Evolutionary conservation across 2,888 invertebrate species (phyloP).

Genomic region (Sphecodes monilicornis): DNA sequence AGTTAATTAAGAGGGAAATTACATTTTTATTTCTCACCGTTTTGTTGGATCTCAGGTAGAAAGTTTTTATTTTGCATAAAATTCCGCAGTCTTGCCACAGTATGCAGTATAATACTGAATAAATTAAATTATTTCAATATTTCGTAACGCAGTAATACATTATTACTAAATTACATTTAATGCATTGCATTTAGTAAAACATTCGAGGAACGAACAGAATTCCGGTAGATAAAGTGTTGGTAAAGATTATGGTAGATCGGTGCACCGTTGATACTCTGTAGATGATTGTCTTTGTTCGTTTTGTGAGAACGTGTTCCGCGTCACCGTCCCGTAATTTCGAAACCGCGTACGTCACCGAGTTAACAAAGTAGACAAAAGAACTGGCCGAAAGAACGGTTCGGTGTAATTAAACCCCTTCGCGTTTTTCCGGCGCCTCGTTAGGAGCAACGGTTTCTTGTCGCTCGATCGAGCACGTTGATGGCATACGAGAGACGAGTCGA

Average conservation of each 20-base stretch:
- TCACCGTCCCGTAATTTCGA: neutral
- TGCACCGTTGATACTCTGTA: neutral
- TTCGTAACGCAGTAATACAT: too few relatives aligned
- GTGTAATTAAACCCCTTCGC: constrained; percentile 47
- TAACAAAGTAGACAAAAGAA: constrained; percentile 2
- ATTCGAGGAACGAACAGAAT: too few relatives aligned
- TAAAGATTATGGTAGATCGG: neutral
- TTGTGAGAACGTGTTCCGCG: neutral
- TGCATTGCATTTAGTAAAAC: too few relatives aligned
- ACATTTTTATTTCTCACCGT: too few relatives aligned
- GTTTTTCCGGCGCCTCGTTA: constrained; percentile 46
- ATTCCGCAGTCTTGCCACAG: too few relatives aligned
- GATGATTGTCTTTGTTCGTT: neutral
- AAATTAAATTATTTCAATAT: too few relatives aligned
- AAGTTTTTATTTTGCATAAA: too few relatives aligned
- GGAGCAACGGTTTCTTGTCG: constrained; percentile 9
- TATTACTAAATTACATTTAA: too few relatives aligned
- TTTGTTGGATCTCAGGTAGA: too few relatives aligned
- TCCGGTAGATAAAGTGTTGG: neutral
- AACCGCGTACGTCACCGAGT: neutral
- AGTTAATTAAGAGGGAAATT: too few relatives aligned
- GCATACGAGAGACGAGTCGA: neutral
- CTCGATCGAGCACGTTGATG: neutral
- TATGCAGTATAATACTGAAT: too few relatives aligned
- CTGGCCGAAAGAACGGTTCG: constrained; percentile 17